Evolutionary conservation across 2,113 vertebrate species (phyloP), one percentile per base, ranked within the genome.

Genomic region (Neolamprologus falcicula): DNA sequence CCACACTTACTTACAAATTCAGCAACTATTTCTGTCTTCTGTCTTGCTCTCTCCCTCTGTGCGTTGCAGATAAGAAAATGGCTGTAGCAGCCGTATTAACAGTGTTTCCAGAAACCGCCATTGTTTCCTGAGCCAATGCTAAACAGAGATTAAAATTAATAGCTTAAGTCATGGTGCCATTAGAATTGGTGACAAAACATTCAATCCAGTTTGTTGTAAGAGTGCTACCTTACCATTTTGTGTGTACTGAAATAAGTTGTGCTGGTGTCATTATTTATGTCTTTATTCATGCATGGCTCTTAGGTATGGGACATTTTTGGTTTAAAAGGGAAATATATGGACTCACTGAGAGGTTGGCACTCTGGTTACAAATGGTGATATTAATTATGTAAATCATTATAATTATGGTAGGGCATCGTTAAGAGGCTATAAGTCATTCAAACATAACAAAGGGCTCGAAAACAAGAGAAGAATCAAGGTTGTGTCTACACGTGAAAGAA

Each of bases 101-200:
- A 42, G 79, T 59, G 81, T 87, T 93, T 88, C 84, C 81, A 92
- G 61, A 92, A 86, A 37, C 59, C 9, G 50, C 55, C 78, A 93
- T 94, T 94, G 92, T 96, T 94, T 93, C 82, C 84, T 31, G 52
- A 91, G 88, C 85, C 54, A 45, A 59, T 89, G 89, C 86, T 88
- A 86, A 89, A 66, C 76, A 37, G 90, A 92, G 94, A 95, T 94
- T 94, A 92, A 92, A 93, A 92, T 92, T 91, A 95, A 95, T 93
- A 78, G 73, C 73, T 50, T 78, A 94, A 93, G 89, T 86, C 21
- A 80, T 59, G 81, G 52, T 85, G 89, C 83, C 86, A 87, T 92
- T 90, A 91, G 88, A 92, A 90, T 89, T 84, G 52, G 92, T 80
- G 11, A 89, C 76, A 86, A 93, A 91, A 92, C 54, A 83, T 84